Conservation (phyloP, 2,797 vertebrate genomes). For the Sebastes oblongus region DNA sequence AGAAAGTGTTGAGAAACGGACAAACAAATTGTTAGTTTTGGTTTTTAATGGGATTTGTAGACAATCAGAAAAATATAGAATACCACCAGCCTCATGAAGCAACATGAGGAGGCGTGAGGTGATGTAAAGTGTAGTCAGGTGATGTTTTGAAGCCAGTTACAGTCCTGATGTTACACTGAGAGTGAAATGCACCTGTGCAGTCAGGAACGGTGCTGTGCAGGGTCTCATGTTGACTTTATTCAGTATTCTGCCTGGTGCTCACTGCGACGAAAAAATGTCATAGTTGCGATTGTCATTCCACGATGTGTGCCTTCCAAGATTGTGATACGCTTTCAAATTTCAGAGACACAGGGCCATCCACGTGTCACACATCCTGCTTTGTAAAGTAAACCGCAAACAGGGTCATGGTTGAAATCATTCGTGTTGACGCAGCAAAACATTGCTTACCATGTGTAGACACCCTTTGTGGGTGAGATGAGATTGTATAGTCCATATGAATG, state of each 20-base stretch:
- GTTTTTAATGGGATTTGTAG: neutral
- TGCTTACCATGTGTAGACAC: neutral
- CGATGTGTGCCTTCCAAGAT: neutral
- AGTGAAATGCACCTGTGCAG: neutral
- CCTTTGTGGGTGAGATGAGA: neutral
- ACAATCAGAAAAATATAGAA: neutral
- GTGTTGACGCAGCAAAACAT: neutral
- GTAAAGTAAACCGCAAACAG: neutral
- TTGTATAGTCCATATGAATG: neutral
- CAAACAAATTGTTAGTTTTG: neutral
- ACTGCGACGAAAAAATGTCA: neutral
- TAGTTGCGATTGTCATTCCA: neutral
- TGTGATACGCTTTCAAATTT: neutral
- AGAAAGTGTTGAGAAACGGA: neutral
- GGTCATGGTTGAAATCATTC: neutral
- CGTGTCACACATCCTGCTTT: slow-evolving; percentile 1
- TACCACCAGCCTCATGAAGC: neutral
- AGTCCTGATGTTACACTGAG: neutral
- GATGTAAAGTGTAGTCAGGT: neutral
- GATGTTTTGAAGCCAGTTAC: neutral
- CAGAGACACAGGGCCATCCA: neutral
- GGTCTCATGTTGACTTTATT: neutral
- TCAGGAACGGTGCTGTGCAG: neutral
- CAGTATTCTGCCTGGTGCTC: neutral
- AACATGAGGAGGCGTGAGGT: neutral